phyloP scores from a whole-genome alignment of 30 jellyfish, hydroid and myxozoan species.

The Morbakka virulenta region DNA sequence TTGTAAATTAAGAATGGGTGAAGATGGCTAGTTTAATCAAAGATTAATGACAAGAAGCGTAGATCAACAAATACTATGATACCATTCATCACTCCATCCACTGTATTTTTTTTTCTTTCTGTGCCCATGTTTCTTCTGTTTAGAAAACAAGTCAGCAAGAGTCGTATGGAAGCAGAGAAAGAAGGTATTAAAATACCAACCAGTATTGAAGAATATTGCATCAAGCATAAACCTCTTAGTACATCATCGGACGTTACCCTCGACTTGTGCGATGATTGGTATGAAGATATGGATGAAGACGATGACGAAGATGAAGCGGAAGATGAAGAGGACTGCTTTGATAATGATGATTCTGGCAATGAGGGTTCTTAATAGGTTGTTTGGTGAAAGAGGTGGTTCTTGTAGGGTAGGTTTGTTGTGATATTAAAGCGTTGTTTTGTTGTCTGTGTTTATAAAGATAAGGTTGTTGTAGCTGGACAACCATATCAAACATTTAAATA shows the following conservation, averaged over 20 bases:
- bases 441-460: too few species aligned
- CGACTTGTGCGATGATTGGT: conserved; percentile 96
- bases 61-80: too few species aligned
- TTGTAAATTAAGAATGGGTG: too few species aligned
- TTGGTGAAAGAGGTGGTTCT: too few species aligned
- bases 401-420: too few species aligned
- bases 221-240: conserved; percentile 76
- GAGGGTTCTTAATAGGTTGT: conserved; percentile 79
- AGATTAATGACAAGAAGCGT: too few species aligned
- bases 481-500: too few species aligned
- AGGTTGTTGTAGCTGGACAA: too few species aligned
- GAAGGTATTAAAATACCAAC: conserved; percentile 84
- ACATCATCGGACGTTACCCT: conserved; percentile 69
- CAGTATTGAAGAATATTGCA: conserved; percentile 92
- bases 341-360: conserved; percentile 94
- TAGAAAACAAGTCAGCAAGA: conserved; percentile 89
- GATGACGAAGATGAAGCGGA: too few species aligned
- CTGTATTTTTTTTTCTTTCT: background rate
- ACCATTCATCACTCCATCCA: background rate
- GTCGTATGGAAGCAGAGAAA: conserved; percentile 93
- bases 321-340: conserved; percentile 86
- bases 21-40: too few species aligned
- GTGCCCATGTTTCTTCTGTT: too few species aligned
- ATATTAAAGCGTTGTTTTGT: too few species aligned
- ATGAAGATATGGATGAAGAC: conserved; percentile 84